Evolutionary conservation across 1,140 invertebrate species (phyloP).

Genomic region (Prorops nasuta): DNA sequence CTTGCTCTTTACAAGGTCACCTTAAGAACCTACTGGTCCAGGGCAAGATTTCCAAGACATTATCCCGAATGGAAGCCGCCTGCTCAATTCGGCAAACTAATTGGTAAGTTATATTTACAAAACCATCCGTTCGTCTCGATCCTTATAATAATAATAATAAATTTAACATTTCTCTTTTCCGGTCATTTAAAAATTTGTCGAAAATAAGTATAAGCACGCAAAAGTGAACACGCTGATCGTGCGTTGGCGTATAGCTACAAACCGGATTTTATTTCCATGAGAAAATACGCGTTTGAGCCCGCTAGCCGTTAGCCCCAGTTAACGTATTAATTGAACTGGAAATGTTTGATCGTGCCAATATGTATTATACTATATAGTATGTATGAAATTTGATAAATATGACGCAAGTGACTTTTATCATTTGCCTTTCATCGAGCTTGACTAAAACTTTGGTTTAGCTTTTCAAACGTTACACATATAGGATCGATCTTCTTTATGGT

Average conservation of each 20-base stretch:
- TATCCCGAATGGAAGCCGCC: slow-evolving; percentile 88
- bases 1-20: slow-evolving; percentile 83
- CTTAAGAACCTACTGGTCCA: slow-evolving; percentile 86
- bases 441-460: too few species aligned
- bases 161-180: too few species aligned
- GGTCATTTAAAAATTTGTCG: too few species aligned
- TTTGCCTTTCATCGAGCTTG: too few species aligned
- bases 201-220: background rate
- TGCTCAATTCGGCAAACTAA: slow-evolving; percentile 86
- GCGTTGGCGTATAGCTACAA: background rate
- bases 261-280: background rate
- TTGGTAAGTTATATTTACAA: slow-evolving; percentile 67
- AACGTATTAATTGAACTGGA: too few species aligned
- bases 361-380: too few species aligned
- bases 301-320: too few species aligned
- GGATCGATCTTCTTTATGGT: too few species aligned
- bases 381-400: too few species aligned
- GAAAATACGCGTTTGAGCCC: background rate
- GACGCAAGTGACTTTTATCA: too few species aligned
- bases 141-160: background rate
- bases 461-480: too few species aligned
- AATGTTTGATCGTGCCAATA: too few species aligned
- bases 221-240: background rate
- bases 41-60: slow-evolving; percentile 84
- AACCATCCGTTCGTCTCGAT: background rate